Percentiles rank a stretch among this genome's conserved stretches.
Conservation (phyloP, 1,140 invertebrate species). For the Wasmannia auropunctata region DNA sequence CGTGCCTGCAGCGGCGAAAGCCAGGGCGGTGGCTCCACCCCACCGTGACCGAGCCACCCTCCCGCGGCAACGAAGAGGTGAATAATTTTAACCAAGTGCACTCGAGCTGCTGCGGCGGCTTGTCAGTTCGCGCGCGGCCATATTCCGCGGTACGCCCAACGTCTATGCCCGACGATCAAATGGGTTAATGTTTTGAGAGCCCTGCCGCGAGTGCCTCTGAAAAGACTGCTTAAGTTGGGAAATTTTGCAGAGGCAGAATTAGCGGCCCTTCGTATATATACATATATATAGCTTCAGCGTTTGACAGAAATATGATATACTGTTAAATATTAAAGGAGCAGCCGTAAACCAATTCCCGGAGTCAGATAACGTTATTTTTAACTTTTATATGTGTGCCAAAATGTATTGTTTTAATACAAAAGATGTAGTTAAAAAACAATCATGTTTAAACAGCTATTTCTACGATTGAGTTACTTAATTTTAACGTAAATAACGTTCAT, state of each 20-base stretch:
- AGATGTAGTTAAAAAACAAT: too few relatives aligned
- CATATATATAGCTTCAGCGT: too few relatives aligned
- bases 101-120: slow-evolving; percentile 46
- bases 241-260: slow-evolving; percentile 6
- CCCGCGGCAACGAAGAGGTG: slow-evolving; percentile 28
- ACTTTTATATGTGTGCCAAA: too few relatives aligned
- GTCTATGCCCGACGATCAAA: slow-evolving; percentile 29
- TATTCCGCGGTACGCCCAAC: background rate
- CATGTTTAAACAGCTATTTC: too few relatives aligned
- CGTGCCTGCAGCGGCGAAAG: background rate
- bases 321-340: too few relatives aligned
- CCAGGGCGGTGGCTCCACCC: slow-evolving; percentile 5
- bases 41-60: background rate
- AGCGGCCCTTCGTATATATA: background rate
- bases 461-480: too few relatives aligned
- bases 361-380: too few relatives aligned
- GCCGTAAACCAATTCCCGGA: too few relatives aligned
- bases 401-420: too few relatives aligned
- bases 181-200: slow-evolving; percentile 33
- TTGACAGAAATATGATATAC: background rate
- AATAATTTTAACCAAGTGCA: slow-evolving; percentile 69
- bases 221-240: background rate
- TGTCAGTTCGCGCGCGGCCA: slow-evolving; percentile 12
- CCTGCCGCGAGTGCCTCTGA: background rate
- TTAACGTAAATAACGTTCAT: too few relatives aligned